Evolutionary conservation across 2,797 vertebrate genomes (phyloP).

Genomic region (Amniataba percoides): DNA sequence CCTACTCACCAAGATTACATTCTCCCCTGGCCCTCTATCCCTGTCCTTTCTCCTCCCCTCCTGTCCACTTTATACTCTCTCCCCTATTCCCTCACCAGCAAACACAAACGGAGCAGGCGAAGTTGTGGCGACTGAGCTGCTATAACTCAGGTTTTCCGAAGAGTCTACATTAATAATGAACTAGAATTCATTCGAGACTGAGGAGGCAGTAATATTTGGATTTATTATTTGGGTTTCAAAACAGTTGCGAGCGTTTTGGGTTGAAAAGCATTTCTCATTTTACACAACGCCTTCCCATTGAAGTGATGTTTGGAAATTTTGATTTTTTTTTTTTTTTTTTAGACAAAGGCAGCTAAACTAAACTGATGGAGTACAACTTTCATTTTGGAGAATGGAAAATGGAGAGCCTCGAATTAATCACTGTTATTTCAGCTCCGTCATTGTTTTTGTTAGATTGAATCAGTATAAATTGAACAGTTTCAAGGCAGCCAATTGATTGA

Average conservation of each 20-base stretch:
- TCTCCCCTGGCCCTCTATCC: constrained; percentile 59
- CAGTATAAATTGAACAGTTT: neutral
- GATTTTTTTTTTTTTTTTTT: neutral
- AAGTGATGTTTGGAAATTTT: neutral
- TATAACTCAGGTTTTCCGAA: constrained; percentile 28
- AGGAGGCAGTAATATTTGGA: constrained; percentile 43
- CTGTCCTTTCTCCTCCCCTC: constrained; percentile 34
- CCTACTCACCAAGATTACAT: constrained; percentile 77
- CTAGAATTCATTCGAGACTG: constrained; percentile 24
- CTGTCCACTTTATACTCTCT: constrained; percentile 34
- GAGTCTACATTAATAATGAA: constrained; percentile 47
- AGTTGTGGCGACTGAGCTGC: constrained; percentile 17
- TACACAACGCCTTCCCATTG: neutral
- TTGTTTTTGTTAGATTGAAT: neutral
- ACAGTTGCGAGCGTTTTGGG: constrained; percentile 21
- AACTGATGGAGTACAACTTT: neutral
- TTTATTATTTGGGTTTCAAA: constrained; percentile 44
- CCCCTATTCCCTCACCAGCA: constrained; percentile 17
- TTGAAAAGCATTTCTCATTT: constrained; percentile 34
- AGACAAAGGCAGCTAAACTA: neutral
- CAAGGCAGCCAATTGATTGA: neutral
- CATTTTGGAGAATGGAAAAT: neutral
- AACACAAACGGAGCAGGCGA: constrained; percentile 35
- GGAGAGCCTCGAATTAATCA: neutral
- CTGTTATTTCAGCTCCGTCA: neutral